Percentiles rank a stretch among this genome's conserved stretches.
These are phyloP conservation scores for Lydus trimaculatus DNA, from an alignment of 2,888 invertebrate genomes.

Conservation along the genomic window DNA sequence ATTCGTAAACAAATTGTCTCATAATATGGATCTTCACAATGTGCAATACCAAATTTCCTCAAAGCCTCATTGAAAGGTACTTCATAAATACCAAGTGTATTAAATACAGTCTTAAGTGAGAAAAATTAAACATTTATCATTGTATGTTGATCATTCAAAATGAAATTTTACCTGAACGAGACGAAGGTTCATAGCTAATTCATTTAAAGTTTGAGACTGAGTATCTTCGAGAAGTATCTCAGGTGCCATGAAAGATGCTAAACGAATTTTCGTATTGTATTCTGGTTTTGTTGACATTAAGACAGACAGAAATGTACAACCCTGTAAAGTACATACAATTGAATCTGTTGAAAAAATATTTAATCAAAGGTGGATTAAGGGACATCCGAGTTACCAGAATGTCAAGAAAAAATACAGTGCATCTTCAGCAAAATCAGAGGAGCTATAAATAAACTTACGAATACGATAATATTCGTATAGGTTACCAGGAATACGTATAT, in stretches of 20 bases:
- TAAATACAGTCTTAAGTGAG: background rate
- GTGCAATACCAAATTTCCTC: background rate
- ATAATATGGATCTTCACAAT: background rate
- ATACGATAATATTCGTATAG: no score
- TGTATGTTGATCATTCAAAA: slow-evolving; percentile 9
- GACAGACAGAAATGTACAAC: slow-evolving; percentile 73
- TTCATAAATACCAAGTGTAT: background rate
- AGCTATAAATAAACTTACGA: no score
- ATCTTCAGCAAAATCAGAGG: no score
- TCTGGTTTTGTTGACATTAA: slow-evolving; percentile 69
- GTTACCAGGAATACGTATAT: no score
- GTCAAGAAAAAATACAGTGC: no score
- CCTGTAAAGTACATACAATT: slow-evolving; percentile 59
- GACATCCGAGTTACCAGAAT: no score
- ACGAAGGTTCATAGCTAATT: slow-evolving; percentile 5
- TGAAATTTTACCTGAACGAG: slow-evolving; percentile 36
- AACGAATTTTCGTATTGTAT: slow-evolving; percentile 70
- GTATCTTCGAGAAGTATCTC: slow-evolving; percentile 54
- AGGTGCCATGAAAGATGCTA: slow-evolving; percentile 73
- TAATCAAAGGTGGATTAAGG: no score
- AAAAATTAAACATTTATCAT: background rate
- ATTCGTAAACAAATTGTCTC: background rate
- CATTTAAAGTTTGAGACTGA: background rate
- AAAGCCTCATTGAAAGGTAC: background rate
- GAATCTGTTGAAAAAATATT: no score